Evolutionary conservation across 2,113 vertebrate species (phyloP).

Genomic region (Zosterops hypoxanthus): DNA sequence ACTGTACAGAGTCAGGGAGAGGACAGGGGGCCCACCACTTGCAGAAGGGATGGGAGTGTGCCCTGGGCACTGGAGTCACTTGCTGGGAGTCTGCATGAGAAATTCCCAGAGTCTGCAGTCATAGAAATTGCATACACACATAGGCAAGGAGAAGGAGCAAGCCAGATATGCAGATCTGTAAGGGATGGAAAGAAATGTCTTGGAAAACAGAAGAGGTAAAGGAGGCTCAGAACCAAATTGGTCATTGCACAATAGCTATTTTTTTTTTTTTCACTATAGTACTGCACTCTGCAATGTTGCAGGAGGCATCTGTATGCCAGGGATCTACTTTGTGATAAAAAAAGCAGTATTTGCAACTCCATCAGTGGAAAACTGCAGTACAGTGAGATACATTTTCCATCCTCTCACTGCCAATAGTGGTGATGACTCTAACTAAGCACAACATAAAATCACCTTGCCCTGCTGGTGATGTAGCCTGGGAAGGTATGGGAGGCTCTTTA

Average conservation of each 20-base stretch:
- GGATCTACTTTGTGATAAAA: neutral
- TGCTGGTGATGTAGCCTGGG: neutral
- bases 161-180: neutral
- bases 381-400: neutral
- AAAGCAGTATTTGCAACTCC: neutral
- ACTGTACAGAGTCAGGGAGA: neutral
- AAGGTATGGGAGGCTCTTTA: neutral
- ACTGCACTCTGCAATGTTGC: neutral
- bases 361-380: neutral
- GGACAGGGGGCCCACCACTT: neutral
- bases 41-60: neutral
- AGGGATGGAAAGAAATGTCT: neutral
- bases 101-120: constrained; percentile 2
- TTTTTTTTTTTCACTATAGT: neutral
- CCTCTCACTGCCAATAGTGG: neutral
- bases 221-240: neutral
- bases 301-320: neutral
- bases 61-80: constrained; percentile 14
- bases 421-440: neutral
- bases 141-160: neutral
- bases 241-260: neutral
- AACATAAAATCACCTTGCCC: accelerated
- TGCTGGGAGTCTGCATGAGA: neutral
- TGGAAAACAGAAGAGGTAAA: neutral
- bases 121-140: neutral